Evolutionary conservation across 2,888 invertebrate genomes (phyloP), one percentile per base, ranked within the genome.

Genomic region (Anticlea derivata): DNA sequence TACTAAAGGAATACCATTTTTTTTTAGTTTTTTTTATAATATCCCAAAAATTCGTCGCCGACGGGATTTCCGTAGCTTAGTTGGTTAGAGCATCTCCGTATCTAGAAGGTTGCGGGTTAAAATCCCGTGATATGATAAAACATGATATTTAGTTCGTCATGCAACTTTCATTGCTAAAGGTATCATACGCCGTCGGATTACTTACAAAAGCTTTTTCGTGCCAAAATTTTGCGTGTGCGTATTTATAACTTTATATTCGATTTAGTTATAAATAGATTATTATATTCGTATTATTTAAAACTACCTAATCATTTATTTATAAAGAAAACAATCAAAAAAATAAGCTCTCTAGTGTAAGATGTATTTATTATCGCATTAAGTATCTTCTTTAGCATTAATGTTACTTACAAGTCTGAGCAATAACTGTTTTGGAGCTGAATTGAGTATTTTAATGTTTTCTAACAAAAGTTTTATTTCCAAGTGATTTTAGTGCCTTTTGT

Each of bases 261-360:
- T 58, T 59, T 58, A 56, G 46, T 34, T 55, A 49, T 47, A 34
- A 26, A 31, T 30, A 30, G 17, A 26, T 37, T 37, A 34, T 35
- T 44, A n/a, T 46, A 50, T 57, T 44, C 29, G 23, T 37, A 39
- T 53, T 27, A 46, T 43, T 54, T 51, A 48, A 53, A 48, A 52
- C 29, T 52, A 52, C 51, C 51, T 58, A 48, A 55, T 47, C 53
- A 55, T 66, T 72, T 59, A 58, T 60, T 66, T 58, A 45, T 61
- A 61, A 35, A 45, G 40, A 55, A 61, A 62, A 58, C 44, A 22
- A 55, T 38, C 34, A 54, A 64, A 70, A 72, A n/a, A 17, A 17
- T 3, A 63, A 38, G 82, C 84, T 86, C 85, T 86, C 83, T 86
- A 82, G 75, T 73, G 68, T 82, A 80, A 72, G 70, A 63, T 59